Evolutionary conservation across 2,113 vertebrate species (phyloP).

Genomic region (Harpagus bidentatus): DNA sequence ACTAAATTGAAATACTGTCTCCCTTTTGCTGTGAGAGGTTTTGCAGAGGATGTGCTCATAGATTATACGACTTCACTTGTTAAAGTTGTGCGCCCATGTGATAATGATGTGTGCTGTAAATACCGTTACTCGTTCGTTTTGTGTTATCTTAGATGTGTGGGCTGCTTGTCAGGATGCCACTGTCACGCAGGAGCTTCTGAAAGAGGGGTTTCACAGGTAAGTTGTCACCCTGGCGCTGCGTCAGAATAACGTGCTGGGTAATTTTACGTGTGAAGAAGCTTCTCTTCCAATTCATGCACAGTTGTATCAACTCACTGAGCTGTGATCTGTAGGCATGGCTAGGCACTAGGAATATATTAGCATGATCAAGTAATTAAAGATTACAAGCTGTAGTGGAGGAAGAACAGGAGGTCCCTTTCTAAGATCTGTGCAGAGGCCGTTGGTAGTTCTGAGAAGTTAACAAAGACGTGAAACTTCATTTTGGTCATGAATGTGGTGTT

Average conservation of each 20-base stretch:
- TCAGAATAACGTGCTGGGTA: fast-evolving
- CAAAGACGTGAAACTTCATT: background rate
- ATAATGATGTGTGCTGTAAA: background rate
- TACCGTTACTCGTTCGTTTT: fast-evolving
- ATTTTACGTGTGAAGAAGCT: background rate
- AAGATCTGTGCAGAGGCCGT: fast-evolving
- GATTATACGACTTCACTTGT: fast-evolving
- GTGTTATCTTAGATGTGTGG: conserved; percentile 15
- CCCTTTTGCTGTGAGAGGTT: background rate
- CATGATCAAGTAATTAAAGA: background rate
- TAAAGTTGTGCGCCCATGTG: background rate
- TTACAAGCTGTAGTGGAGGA: background rate
- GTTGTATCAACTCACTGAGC: background rate
- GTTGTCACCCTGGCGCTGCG: background rate
- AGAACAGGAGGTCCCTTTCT: background rate
- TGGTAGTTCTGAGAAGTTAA: background rate
- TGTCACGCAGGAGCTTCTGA: conserved; percentile 69
- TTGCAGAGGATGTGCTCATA: background rate
- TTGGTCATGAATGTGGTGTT: background rate
- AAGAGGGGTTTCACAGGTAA: conserved; percentile 79
- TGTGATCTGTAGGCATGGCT: fast-evolving
- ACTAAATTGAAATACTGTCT: background rate
- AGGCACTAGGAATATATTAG: background rate
- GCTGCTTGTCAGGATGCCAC: conserved; percentile 43
- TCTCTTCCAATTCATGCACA: background rate